Conservation (phyloP, 2,888 invertebrate species). For the Dendrolimus houi region DNA sequence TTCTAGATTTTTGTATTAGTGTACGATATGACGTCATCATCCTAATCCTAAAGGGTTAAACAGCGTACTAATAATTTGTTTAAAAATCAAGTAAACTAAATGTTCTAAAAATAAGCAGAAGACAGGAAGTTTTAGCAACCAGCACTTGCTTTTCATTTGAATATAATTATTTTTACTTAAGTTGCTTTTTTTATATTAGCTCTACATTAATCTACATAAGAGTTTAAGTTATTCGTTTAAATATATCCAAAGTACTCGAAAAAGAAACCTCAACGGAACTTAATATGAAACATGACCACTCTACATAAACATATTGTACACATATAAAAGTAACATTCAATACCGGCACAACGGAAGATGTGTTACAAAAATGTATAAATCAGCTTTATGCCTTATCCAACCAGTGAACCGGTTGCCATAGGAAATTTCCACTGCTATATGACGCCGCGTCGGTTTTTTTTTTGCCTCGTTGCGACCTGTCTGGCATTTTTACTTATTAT, state of each 20-base stretch:
- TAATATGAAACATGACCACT: neutral
- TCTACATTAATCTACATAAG: too few relatives aligned
- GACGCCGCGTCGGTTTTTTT: neutral
- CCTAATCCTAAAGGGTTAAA: too few relatives aligned
- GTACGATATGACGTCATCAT: too few relatives aligned
- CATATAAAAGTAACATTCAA: neutral
- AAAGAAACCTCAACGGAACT: neutral
- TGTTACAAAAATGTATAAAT: neutral
- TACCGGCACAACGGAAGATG: neutral
- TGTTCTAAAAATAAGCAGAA: too few relatives aligned
- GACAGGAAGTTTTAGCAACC: too few relatives aligned
- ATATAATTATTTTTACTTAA: too few relatives aligned
- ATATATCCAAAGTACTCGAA: neutral
- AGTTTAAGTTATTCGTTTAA: neutral
- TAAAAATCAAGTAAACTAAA: too few relatives aligned
- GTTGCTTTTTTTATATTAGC: too few relatives aligned
- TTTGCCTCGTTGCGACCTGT: neutral
- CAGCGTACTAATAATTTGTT: too few relatives aligned
- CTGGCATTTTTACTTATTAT: neutral
- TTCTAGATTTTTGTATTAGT: too few relatives aligned
- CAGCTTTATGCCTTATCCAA: neutral
- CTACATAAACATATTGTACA: too few relatives aligned
- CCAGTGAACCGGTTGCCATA: neutral
- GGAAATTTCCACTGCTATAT: neutral
- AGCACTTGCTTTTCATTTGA: too few relatives aligned